These are phyloP conservation scores for Nymphalis urticae DNA, from an alignment of 2,888 invertebrate species.

Conservation along the genomic window DNA sequence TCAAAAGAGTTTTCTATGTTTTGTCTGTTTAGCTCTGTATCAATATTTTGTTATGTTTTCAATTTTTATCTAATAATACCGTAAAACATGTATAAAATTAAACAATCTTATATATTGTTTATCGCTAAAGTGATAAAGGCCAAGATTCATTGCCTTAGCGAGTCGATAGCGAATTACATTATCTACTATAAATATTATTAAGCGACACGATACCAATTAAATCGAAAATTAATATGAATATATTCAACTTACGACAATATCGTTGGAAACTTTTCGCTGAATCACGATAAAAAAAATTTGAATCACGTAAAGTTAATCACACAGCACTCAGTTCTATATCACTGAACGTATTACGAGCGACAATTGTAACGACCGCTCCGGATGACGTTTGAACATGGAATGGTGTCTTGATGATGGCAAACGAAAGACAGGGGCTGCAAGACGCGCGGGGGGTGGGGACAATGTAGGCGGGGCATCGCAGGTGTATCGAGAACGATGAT, in stretches of 20 bases:
- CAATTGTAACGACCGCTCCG: constrained; percentile 56
- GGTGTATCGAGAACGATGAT: constrained; percentile 76
- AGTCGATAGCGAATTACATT: constrained; percentile 20
- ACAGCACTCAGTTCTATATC: constrained; percentile 65
- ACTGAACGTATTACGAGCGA: constrained; percentile 47
- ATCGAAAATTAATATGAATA: constrained; percentile 6
- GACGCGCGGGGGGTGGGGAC: constrained; percentile 42
- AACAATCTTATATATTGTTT: constrained; percentile 28
- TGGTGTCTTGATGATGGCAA: constrained; percentile 67
- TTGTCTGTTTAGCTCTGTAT: neutral
- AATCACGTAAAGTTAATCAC: constrained; percentile 57
- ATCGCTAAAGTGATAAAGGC: constrained; percentile 29
- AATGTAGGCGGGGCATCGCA: constrained; percentile 67
- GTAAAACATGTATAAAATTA: constrained; percentile 14
- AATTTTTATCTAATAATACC: neutral
- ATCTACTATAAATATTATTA: constrained; percentile 10
- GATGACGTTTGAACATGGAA: constrained; percentile 65
- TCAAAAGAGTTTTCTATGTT: neutral
- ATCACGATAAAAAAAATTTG: constrained; percentile 38
- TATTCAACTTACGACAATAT: constrained; percentile 18
- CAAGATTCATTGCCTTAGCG: constrained; percentile 27
- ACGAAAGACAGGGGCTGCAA: constrained; percentile 57
- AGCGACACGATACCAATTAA: constrained; percentile 15
- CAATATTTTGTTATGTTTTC: neutral
- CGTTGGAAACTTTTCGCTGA: constrained; percentile 17